These are phyloP conservation scores for Eumacrocentrus americanus DNA, from an alignment of 2,888 invertebrate genomes.

Conservation along the genomic window DNA sequence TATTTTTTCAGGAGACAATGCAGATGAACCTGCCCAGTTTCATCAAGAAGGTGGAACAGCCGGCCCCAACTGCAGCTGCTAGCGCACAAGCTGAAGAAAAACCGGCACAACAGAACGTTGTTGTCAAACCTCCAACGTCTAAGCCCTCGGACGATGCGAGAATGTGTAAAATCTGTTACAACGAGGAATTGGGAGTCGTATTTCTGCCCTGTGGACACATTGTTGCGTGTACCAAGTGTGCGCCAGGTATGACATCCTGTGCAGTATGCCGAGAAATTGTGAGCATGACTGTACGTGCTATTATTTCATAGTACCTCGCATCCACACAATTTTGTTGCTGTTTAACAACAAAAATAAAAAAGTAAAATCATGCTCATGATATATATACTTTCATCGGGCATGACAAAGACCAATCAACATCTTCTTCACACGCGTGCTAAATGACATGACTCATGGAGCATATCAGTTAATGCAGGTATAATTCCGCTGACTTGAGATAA, in stretches of 20 bases:
- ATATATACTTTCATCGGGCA: too few relatives aligned
- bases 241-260: conserved; percentile 83
- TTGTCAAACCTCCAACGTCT: conserved; percentile 33
- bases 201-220: conserved; percentile 96
- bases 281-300: conserved; percentile 71
- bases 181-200: conserved; percentile 84
- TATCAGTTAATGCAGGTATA: conserved; percentile 50
- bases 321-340: conserved; percentile 30
- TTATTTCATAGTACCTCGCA: conserved; percentile 61
- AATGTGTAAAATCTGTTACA: conserved; percentile 91
- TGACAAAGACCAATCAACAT: too few relatives aligned
- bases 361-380: too few relatives aligned
- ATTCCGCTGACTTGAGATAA: too few relatives aligned
- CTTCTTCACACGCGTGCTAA: conserved; percentile 32
- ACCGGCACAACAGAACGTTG: conserved; percentile 18
- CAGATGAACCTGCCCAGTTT: conserved; percentile 55
- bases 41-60: conserved; percentile 53
- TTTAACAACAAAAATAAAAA: not conserved
- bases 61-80: conserved; percentile 31
- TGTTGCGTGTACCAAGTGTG: conserved; percentile 90
- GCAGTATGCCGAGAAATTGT: conserved; percentile 84
- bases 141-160: conserved; percentile 62
- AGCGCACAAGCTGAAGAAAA: conserved; percentile 24
- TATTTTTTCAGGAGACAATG: conserved; percentile 53
- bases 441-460: conserved; percentile 58